Conservation (phyloP, 2,797 vertebrate genomes). For the Tokudaia muenninki region DNA sequence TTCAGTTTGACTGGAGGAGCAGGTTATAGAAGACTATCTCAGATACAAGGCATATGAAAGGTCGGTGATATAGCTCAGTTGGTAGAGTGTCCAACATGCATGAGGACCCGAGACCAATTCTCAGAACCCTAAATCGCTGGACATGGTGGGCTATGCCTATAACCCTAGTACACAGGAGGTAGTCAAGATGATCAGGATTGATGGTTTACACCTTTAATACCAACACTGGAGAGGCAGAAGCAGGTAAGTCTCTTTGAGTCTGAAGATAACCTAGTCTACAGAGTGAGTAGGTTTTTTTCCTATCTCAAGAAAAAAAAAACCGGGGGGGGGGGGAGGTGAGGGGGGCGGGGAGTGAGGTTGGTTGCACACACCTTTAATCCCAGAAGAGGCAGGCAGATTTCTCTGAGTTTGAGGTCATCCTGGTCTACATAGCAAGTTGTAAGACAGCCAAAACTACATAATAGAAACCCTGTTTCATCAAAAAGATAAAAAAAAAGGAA, state of each 20-base stretch:
- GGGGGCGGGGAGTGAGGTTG: fast-evolving
- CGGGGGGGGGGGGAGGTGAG: too few species aligned
- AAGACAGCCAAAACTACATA: neutral
- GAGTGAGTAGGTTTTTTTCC: neutral
- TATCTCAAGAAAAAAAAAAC: neutral
- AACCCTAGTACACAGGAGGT: neutral
- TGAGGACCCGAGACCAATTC: neutral
- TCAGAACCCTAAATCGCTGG: neutral
- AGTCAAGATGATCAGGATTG: neutral
- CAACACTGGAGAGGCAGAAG: neutral
- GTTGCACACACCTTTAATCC: neutral
- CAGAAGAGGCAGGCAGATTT: neutral
- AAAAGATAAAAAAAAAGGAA: neutral
- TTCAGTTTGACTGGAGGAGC: neutral
- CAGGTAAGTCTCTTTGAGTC: neutral
- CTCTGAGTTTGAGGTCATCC: neutral
- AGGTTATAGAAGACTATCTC: neutral
- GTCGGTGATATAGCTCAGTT: neutral
- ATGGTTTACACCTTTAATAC: neutral
- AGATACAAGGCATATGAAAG: neutral
- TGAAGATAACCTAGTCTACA: neutral
- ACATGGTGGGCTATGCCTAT: neutral
- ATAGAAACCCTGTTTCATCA: neutral
- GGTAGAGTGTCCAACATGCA: neutral
- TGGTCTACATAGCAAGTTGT: neutral